Evolutionary conservation across 1,140 invertebrate species (phyloP).

Genomic region (Anoplophora glabripennis): DNA sequence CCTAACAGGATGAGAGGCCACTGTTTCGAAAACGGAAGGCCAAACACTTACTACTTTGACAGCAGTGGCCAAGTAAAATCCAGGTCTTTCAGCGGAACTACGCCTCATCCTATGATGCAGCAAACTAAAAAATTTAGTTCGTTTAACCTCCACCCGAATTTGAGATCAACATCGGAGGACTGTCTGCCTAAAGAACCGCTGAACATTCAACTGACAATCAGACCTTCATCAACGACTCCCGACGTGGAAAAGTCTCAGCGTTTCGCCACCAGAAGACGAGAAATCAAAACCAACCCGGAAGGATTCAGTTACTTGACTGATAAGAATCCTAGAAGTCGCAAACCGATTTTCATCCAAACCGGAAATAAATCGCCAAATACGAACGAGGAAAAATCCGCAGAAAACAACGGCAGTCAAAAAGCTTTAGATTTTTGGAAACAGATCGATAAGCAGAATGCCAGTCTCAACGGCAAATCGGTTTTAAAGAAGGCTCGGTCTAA

Average conservation of each 20-base stretch:
- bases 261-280: slow-evolving; percentile 23
- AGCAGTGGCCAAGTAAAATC: slow-evolving; percentile 16
- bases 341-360: slow-evolving; percentile 55
- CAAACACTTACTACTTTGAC: slow-evolving; percentile 56
- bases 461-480: slow-evolving; percentile 14
- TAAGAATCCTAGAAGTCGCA: slow-evolving; percentile 62
- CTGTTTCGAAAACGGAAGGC: slow-evolving; percentile 52
- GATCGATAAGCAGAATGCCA: slow-evolving; percentile 55
- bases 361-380: slow-evolving; percentile 18
- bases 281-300: slow-evolving; percentile 25
- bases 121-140: slow-evolving; percentile 28
- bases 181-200: slow-evolving; percentile 46
- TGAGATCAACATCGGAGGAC: slow-evolving; percentile 57
- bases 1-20: slow-evolving; percentile 58
- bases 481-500: slow-evolving; percentile 14
- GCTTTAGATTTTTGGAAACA: slow-evolving; percentile 63
- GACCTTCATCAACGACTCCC: slow-evolving; percentile 58
- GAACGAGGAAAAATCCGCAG: slow-evolving; percentile 13
- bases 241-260: slow-evolving; percentile 45
- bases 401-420: slow-evolving; percentile 31
- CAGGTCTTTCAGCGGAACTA: slow-evolving; percentile 21
- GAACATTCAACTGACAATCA: slow-evolving; percentile 41
- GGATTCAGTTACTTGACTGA: slow-evolving; percentile 64
- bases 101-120: neutral
- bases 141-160: slow-evolving; percentile 33